Evolutionary conservation across 2,113 vertebrate genomes (phyloP), one percentile per base, ranked within the genome.

Genomic region (Cheirogaleus medius): DNA sequence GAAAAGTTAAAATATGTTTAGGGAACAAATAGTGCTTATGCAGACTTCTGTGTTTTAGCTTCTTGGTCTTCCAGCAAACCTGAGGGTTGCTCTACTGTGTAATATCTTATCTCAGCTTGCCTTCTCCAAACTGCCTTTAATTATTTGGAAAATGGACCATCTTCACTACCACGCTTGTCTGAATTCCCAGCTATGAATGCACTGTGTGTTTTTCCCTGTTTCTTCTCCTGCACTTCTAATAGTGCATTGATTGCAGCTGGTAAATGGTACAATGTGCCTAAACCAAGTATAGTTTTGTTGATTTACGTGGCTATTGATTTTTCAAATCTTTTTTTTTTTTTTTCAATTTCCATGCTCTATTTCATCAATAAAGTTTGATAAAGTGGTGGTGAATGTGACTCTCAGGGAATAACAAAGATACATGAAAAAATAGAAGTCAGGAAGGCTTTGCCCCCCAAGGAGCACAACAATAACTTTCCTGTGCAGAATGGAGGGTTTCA

Each of bases 291-390:
- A 37, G 2, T 80, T 95, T 18, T 17, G 18, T 82, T 84, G 88
- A 87, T 95, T 96, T 92, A 73, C 25, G 52, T 56, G 34, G 13
- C 21, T 94, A 6, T 66, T 97, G 54, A 39, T 95, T 98, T 93
- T 94, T 95, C 23, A 73, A 8, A n/a, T 93, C 68, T 63, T 60
- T 63, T 60, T 63, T 60, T 60, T 60, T 25, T 25, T 25, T 85
- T 98, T 95, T 71, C 92, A 98, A 83, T 83, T 87, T 92, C 71
- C 27, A 42, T 73, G 5, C 37, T 78, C 54, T 87, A 78, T 84
- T 95, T 97, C 96, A 98, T 83, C 47, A 97, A 94, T 88, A 89
- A 97, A n/a, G 29, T 88, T 87, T 81, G 74, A 17, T 68, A 93
- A 94, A 86, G 34, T 69, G 54, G 8, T 4, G 11, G n/a, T 94